A percentile compares a stretch with the other conserved stretches of the same genome.
Conservation (phyloP, 2,888 invertebrate genomes). For the Zeuzera pyrina region DNA sequence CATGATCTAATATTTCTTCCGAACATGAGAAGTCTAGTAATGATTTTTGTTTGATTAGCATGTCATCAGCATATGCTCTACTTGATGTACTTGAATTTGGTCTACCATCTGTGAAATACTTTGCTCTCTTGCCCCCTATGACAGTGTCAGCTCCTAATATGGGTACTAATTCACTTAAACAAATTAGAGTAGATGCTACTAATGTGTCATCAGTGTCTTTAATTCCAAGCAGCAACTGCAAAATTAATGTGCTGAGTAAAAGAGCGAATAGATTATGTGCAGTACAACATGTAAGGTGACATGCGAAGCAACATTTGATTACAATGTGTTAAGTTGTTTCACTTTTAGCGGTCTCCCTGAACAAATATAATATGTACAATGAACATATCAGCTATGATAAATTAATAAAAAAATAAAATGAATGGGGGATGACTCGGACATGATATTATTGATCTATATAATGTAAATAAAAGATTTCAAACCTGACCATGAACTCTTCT, state of each 20-base stretch:
- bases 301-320: no score
- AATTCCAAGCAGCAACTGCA: constrained; percentile 85
- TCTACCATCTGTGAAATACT: constrained; percentile 88
- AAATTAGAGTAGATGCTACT: constrained; percentile 85
- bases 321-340: no score
- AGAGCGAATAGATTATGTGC: no score
- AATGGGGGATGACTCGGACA: no score
- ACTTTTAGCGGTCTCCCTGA: no score
- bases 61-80: constrained; percentile 18
- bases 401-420: no score
- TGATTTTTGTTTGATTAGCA: constrained; percentile 26
- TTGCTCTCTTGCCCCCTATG: constrained; percentile 85
- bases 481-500: no score
- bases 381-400: no score
- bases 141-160: constrained; percentile 89
- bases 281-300: no score
- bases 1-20: constrained; percentile 34
- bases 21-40: constrained; percentile 47
- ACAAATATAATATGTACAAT: no score
- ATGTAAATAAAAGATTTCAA: no score
- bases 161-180: constrained; percentile 88
- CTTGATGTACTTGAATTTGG: constrained; percentile 71
- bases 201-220: constrained; percentile 89
- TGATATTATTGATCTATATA: no score
- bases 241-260: constrained; percentile 18